These are phyloP conservation scores for Urechis unicinctus DNA, from an alignment of 2,888 invertebrate genomes.

Conservation along the genomic window DNA sequence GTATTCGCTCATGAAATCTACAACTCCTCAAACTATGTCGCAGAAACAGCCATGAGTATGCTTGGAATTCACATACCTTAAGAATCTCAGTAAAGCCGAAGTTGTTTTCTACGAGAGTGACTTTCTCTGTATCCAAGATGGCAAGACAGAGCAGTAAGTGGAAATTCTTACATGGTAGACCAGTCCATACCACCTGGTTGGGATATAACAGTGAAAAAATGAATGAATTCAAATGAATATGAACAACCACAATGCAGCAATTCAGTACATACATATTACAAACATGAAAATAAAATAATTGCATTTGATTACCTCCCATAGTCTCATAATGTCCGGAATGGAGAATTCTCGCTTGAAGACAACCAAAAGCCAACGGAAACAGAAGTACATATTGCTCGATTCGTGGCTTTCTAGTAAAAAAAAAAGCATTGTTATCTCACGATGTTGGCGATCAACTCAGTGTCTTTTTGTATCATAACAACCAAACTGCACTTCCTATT, in stretches of 20 bases:
- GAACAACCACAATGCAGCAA: not conserved
- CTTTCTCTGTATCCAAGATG: slow-evolving; percentile 83
- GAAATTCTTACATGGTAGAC: slow-evolving; percentile 87
- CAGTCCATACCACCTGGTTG: slow-evolving; percentile 84
- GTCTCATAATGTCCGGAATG: slow-evolving; percentile 72
- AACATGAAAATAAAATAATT: slow-evolving; percentile 12
- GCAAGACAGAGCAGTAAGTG: slow-evolving; percentile 89
- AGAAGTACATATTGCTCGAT: slow-evolving; percentile 95
- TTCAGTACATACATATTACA: not conserved
- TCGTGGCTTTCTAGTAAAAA: slow-evolving; percentile 61
- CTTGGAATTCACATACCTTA: slow-evolving; percentile 55
- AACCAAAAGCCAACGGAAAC: slow-evolving; percentile 95
- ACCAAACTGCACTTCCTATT: not conserved
- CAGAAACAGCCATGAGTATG: not conserved
- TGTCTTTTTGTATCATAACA: no score
- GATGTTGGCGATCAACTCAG: not conserved
- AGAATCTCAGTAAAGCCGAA: slow-evolving; percentile 88
- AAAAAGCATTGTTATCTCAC: not conserved
- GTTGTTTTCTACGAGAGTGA: slow-evolving; percentile 78
- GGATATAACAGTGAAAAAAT: no score
- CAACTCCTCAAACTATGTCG: no score
- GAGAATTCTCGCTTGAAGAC: slow-evolving; percentile 92
- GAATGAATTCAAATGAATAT: not conserved
- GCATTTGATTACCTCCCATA: slow-evolving; percentile 96
- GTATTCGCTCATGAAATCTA: no score